Conservation (phyloP, 2,797 vertebrate species). For the Staurois parvus region DNA sequence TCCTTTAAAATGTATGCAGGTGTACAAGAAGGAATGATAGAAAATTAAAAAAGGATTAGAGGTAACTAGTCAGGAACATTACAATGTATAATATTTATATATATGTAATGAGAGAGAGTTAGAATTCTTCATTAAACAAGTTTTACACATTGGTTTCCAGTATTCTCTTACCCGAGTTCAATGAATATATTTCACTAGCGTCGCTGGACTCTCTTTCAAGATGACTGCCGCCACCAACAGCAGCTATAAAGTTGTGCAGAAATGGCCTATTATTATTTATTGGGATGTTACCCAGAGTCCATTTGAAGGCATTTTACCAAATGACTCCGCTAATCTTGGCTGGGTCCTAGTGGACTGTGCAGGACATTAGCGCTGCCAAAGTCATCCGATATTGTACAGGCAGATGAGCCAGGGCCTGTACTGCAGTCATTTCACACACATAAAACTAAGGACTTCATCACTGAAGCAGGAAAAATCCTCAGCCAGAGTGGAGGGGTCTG, state of each 20-base stretch:
- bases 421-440: conserved; percentile 42
- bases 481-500: not conserved
- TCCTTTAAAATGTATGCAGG: too few species aligned
- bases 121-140: not conserved
- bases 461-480: conserved; percentile 35
- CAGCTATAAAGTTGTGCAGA: conserved; percentile 20
- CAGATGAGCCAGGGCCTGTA: not conserved
- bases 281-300: conserved; percentile 30
- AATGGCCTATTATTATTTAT: conserved; percentile 53
- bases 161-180: conserved; percentile 9
- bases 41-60: too few species aligned
- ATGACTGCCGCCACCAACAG: conserved; percentile 29
- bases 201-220: conserved; percentile 27
- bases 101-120: not conserved
- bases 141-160: not conserved
- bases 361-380: not conserved
- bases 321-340: conserved; percentile 25
- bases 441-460: conserved; percentile 52
- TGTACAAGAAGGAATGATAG: too few species aligned
- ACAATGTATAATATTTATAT: not conserved
- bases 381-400: not conserved
- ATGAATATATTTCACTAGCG: not conserved
- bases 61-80: too few species aligned
- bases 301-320: not conserved
- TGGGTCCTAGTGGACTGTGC: conserved; percentile 25